Evolutionary conservation across 2,797 vertebrate genomes (phyloP), one percentile per base, ranked within the genome.

Genomic region (Setipinna tenuifilis): DNA sequence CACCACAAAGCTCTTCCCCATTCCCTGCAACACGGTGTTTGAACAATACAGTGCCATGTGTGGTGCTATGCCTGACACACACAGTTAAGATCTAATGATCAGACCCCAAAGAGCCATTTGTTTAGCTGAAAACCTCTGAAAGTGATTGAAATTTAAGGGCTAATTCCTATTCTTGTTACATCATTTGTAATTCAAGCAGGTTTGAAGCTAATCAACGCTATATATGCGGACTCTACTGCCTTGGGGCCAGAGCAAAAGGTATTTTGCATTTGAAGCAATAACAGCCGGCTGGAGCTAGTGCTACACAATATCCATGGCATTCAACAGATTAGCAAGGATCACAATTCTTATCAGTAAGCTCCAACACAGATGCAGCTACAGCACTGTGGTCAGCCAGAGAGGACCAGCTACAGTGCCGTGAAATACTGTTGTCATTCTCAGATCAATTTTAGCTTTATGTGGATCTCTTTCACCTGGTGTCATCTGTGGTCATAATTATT

Each of bases 81-180:
- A 88, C 92, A 91, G 90, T 95, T 93, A 94, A 87, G 88, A 92
- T 93, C 91, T 92, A 91, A 93, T 91, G 89, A 89, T 90, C 86
- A 58, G 88, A 87, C 87, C 44, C 59, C 44, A 16, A 82, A 85
- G 86, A 90, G 68, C 83, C 46, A 89, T 89, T 87, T 84, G 86
- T 91, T 91, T 89, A 88, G 85, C 86, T 81, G 50, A 48, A 82
- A 88, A 83, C 88, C 89, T 88, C 84, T 62, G 78, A 82, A 78
- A 65, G 57, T 31, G 57, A 78, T 78, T 78, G 35, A 78, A 78
- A 78, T 78, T 44, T 78, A 78, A 78, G 35, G 31, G 71, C 71
- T 78, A 78, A 78, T 78, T 78, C 71, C 71, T 44, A 78, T 44
- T 44, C 71, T 78, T 78, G 71, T 78, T 78, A 17, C 35, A 78